A percentile compares a stretch with the other conserved stretches of the same genome.
Conservation (phyloP, 2,113 vertebrate genomes). For the Puntigrus tetrazona region DNA sequence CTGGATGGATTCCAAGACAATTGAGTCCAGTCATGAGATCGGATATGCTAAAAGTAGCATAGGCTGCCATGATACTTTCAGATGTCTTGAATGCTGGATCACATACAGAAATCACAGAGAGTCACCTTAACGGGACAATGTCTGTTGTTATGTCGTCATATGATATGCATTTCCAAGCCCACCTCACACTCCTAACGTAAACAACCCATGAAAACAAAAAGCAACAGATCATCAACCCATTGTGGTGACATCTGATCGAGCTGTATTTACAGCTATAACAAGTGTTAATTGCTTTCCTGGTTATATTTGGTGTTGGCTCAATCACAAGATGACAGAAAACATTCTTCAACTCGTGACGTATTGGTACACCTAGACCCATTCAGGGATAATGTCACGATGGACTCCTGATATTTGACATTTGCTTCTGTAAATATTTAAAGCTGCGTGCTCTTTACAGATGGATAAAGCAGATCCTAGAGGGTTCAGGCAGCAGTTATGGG, state of each 20-base stretch:
- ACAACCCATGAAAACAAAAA: background rate
- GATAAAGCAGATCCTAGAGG: constrained; percentile 18
- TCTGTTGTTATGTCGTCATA: background rate
- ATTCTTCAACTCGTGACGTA: background rate
- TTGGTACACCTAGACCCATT: background rate
- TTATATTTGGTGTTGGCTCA: constrained; percentile 29
- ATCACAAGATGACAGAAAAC: constrained; percentile 12
- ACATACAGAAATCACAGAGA: background rate
- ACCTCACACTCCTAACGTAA: background rate
- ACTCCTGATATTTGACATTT: background rate
- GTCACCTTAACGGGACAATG: constrained; percentile 15
- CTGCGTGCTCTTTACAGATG: constrained; percentile 11
- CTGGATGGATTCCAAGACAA: constrained; percentile 25
- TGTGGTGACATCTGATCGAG: too few species aligned
- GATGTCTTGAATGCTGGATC: constrained; percentile 12
- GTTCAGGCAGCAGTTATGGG: background rate
- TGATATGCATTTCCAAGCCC: background rate
- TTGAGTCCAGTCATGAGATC: constrained; percentile 30
- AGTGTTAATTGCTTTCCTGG: background rate
- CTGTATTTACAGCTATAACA: background rate
- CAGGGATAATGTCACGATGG: background rate
- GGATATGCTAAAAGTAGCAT: constrained; percentile 29
- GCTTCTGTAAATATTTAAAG: background rate
- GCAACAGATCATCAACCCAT: background rate
- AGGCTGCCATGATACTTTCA: background rate